Base-by-base conservation (phyloP, 2,113 vertebrate genomes). In the Rhabdornis inornatus region DNA sequence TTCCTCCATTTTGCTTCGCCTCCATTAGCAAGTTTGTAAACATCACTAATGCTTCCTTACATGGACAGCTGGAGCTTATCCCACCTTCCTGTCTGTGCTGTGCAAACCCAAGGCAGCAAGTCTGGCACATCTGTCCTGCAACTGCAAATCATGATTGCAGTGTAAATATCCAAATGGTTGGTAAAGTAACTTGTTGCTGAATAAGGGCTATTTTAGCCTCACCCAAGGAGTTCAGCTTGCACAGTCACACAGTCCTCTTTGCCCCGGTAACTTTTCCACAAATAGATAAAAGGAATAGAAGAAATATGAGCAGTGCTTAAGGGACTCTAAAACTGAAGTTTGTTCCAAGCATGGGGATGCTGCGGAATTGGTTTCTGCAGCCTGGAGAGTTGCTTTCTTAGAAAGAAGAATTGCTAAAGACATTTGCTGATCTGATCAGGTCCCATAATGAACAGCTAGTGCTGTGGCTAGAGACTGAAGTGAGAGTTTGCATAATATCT, bases 291-390 rank as follows among this genome's bases (percentile, higher is more conserved):
- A 76, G 15, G 15, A 42, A 42, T 22, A 30, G 24, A 69, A 52
- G 31, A 76, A 44, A 23, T 37, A 14, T 27, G n/a, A 80, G 21
- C 24, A 50, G 3, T 33, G 22, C 45, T 83, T 61, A 27, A 90
- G 57, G 31, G 60, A 55, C 50, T 76, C 35, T 49, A 16, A 82
- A 49, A 40, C 0, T 49, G n/a, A 49, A 64, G 31, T 79, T 35
- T 37, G 18, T 27, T 63, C 71, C 24, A 30, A 61, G 55, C 1
- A 3, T 6, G 13, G 21, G 18, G 70, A 37, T 0, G 0, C 33
- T 40, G 83, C 74, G 47, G 68, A 72, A 16, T 55, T 61, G 42
- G 10, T 83, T 88, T 90, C n/a, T 63, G 31, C 55, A 50, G 55
- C 45, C 50, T 68, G 27, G 49, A 53, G 49, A n/a, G n/a, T 21